Evolutionary conservation across 2,113 vertebrate species (phyloP).

Genomic region (Pteropus alecto): DNA sequence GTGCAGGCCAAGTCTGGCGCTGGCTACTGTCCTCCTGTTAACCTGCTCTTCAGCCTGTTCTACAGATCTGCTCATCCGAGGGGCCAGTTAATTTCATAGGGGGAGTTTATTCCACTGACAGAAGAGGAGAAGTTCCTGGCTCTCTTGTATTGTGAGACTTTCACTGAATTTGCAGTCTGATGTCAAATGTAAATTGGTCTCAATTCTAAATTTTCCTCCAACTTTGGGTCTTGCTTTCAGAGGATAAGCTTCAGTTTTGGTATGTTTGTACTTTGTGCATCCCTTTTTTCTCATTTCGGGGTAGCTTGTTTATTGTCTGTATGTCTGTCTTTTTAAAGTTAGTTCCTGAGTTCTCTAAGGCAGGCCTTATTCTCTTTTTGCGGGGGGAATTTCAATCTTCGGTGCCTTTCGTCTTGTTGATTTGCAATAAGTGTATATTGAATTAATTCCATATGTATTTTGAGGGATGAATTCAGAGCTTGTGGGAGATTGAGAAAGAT

Average conservation of each 20-base stretch:
- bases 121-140: neutral
- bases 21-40: neutral
- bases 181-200: constrained; percentile 12
- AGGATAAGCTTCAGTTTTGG: neutral
- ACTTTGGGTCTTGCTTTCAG: neutral
- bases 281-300: neutral
- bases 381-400: neutral
- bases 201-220: neutral
- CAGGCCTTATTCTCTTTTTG: neutral
- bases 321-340: neutral
- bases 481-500: constrained; percentile 8
- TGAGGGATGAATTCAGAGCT: constrained; percentile 15
- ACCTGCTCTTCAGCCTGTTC: neutral
- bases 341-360: constrained; percentile 10
- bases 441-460: constrained; percentile 68
- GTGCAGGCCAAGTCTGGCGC: neutral
- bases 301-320: neutral
- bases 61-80: neutral
- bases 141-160: neutral
- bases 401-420: constrained; percentile 52
- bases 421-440: constrained; percentile 57
- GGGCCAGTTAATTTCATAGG: neutral
- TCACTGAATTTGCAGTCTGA: neutral
- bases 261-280: neutral
- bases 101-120: neutral